phyloP scores from a whole-genome alignment of 2,888 invertebrate species.

The Megaustenia siamemsis region DNA sequence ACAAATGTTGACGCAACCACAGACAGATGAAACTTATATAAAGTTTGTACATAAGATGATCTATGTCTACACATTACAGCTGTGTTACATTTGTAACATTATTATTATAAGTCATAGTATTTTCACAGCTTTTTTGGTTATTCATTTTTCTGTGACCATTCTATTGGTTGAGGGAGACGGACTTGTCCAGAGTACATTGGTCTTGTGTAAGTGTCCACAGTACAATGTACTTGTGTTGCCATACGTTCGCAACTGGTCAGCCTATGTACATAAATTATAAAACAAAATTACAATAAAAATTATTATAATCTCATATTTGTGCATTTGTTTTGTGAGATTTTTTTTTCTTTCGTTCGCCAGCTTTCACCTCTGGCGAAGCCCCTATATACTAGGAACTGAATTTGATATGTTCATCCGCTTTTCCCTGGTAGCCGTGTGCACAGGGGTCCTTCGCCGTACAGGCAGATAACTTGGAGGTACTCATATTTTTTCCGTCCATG shows the following conservation, averaged over 20 bases:
- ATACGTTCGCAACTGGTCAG: background rate
- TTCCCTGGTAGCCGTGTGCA: too few species aligned
- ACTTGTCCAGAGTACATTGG: background rate
- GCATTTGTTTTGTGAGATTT: too few species aligned
- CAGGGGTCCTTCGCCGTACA: too few species aligned
- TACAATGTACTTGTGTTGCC: background rate
- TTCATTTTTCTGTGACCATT: constrained; percentile 27
- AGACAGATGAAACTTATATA: constrained; percentile 8
- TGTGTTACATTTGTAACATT: constrained; percentile 9
- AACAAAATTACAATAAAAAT: background rate
- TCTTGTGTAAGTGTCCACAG: background rate
- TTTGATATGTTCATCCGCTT: too few species aligned
- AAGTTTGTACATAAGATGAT: constrained; percentile 44
- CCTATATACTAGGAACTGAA: too few species aligned
- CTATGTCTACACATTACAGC: constrained; percentile 23
- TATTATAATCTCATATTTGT: background rate
- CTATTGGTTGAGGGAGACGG: constrained; percentile 39
- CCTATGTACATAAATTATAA: background rate
- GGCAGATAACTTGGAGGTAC: too few species aligned
- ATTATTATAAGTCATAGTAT: constrained; percentile 8
- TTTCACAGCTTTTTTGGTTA: background rate
- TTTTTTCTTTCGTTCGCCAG: too few species aligned
- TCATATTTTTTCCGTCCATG: too few species aligned
- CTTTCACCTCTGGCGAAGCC: too few species aligned
- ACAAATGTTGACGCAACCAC: background rate